Base-by-base conservation (phyloP, 2,113 vertebrate species). In the Gadus chalcogrammus region DNA sequence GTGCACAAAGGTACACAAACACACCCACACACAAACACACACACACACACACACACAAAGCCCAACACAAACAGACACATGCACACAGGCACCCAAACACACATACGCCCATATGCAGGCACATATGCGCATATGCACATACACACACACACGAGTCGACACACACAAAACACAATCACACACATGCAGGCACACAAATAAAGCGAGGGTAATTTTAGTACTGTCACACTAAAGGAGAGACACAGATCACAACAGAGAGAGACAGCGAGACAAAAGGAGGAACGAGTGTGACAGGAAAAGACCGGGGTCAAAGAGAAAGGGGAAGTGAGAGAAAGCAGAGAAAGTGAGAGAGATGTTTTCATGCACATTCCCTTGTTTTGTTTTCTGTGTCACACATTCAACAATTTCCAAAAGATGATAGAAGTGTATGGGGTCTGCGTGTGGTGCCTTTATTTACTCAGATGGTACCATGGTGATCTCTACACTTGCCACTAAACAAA, bases 41-140 rank as follows among this genome's bases (percentile, higher is more conserved):
- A 20, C 52, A 67, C 4, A 48, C 35, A 60, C n/a, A 52, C 65
- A 67, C 65, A 67, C 65, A 67, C 35, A 24, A 24, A 24, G 24
- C 24, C 24, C 24, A 24, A 24, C 2, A 58, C 53, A 58, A 35
- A 20, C 52, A 67, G 35, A 48, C 35, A 60, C n/a, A 53, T 24
- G 7, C 38, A 42, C 38, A 3, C 4, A 4, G 38, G 38, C 38
- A 42, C 38, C 1, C 38, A 42, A 6, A 42, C 17, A 69, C 56
- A 65, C 1, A 11, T 24, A 24, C 24, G 24, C 24, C 24, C 24
- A 24, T 24, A 24, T 35, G 31, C 31, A 35, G 20, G 20, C 20
- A 20, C 20, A 20, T 20, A 20, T 20, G 20, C 20, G 20, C 28
- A 31, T 31, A 31, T 35, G 31, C 31, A 35, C 38, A 42, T 42